Base-by-base conservation (phyloP, 2,797 vertebrate genomes). In the Rhynchotus rufescens region DNA sequence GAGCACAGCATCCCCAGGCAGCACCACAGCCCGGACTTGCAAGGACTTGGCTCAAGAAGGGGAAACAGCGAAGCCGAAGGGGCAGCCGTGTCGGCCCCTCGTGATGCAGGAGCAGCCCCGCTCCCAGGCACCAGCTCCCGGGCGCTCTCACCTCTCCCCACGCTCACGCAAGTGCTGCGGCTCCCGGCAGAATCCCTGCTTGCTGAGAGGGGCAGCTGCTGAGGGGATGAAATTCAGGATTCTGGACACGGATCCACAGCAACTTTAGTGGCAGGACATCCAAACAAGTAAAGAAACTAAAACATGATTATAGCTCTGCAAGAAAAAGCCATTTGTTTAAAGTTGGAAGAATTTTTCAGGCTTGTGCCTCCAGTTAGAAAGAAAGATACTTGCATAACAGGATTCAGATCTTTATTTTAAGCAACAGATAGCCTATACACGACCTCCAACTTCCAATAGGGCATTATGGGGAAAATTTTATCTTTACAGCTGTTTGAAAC, bases 51-150 rank as follows among this genome's bases (percentile, higher is more conserved):
- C 69, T 52, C 8, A 71, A 69, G 16, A 56, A 73, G 20, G 4
- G 23, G 66, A 84, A 87, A 87, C 30, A n/a, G 51, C 47, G 64
- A 78, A 52, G 22, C 20, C 45, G 45, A 69, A 66, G 38, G 51
- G 32, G 12, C 28, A 2, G 2, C 45, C 11, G 17, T 0, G 0
- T 3, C 16, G 30, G 4, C 40, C 52, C 51, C 15, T 62, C 51
- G 26, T 54, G 26, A 9, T 15, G 28, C 52, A 17, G 52, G 15
- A 5, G 15, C 52, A 28, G 52, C 52, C 52, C 52, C 30, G 52
- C 52, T 30, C 60, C 19, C 36, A 19, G 60, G 36, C 5, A 17
- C 16, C 10, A 12, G 36, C 36, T 32, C 12, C 38, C 7, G 10
- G 3, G 20, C 5, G 17, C 28, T 44, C 49, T 42, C 26, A 28